Conservation (phyloP, 2,113 vertebrate species). For the Shinisaurus crocodilurus region DNA sequence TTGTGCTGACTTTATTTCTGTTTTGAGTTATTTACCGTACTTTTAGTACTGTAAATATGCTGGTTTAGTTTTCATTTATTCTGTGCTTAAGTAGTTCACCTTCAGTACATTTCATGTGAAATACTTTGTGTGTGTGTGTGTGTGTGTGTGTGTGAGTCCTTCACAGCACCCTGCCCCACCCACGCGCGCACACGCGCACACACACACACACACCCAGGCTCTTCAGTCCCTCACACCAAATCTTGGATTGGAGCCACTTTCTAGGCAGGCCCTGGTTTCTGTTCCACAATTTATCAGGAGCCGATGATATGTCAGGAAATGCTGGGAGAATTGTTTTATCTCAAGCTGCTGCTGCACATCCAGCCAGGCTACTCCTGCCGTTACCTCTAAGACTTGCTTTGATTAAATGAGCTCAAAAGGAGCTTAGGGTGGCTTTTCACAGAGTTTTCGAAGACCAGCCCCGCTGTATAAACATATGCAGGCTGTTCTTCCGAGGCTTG, state of each 20-base stretch:
- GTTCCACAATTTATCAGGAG: accelerated
- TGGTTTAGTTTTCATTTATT: too few species aligned
- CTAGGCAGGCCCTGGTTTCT: accelerated
- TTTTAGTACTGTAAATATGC: too few species aligned
- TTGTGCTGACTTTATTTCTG: too few species aligned
- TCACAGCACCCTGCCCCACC: accelerated
- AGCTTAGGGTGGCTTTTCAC: not conserved
- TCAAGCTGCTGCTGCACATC: not conserved
- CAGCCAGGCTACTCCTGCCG: not conserved
- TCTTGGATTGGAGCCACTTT: not conserved
- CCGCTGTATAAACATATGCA: not conserved
- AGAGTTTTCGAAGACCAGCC: not conserved
- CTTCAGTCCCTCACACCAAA: not conserved
- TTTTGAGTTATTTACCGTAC: too few species aligned
- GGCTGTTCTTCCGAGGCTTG: not conserved
- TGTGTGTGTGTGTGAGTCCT: too few species aligned
- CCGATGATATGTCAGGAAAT: accelerated
- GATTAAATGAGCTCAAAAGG: accelerated
- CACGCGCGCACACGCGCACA: too few species aligned
- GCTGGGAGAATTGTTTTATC: accelerated
- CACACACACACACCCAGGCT: too few species aligned
- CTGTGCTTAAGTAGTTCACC: too few species aligned
- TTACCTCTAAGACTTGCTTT: accelerated
- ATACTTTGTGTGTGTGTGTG: too few species aligned
- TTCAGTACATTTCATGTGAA: too few species aligned